Conservation (phyloP, 2,888 invertebrate genomes). For the Tiliacea aurago region DNA sequence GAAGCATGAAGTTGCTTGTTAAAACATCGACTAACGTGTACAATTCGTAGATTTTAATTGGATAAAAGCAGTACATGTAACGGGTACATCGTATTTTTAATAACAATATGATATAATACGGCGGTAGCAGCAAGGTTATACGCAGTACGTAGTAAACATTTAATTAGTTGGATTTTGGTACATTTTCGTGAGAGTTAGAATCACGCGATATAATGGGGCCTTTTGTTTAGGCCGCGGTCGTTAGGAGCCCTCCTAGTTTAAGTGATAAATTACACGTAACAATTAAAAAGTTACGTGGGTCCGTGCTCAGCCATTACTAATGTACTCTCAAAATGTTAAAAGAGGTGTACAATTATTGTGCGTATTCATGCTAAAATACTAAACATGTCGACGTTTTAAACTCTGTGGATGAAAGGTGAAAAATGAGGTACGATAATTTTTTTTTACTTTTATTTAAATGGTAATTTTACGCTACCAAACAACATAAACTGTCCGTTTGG, state of each 20-base stretch:
- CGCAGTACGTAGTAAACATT: conserved; percentile 78
- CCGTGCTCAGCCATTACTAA: conserved; percentile 53
- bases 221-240: conserved; percentile 73
- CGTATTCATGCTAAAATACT: conserved; percentile 43
- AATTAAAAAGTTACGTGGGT: conserved; percentile 70
- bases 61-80: conserved; percentile 63
- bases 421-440: conserved; percentile 11
- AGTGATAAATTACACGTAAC: conserved; percentile 80
- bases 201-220: conserved; percentile 81
- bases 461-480: conserved; percentile 6
- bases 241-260: conserved; percentile 73
- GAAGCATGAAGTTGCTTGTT: conserved; percentile 37
- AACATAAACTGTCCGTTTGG: no score
- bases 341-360: conserved; percentile 54
- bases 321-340: conserved; percentile 60
- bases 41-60: conserved; percentile 65
- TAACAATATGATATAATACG: conserved; percentile 49
- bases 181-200: conserved; percentile 77
- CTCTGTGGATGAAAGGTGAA: conserved; percentile 34
- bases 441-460: conserved; percentile 3
- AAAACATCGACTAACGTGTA: conserved; percentile 54
- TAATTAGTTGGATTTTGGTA: conserved; percentile 83
- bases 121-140: conserved; percentile 68
- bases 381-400: conserved; percentile 22
- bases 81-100: conserved; percentile 66